phyloP scores from a whole-genome alignment of 2,797 vertebrate genomes.

The Glyptemys insculpta region DNA sequence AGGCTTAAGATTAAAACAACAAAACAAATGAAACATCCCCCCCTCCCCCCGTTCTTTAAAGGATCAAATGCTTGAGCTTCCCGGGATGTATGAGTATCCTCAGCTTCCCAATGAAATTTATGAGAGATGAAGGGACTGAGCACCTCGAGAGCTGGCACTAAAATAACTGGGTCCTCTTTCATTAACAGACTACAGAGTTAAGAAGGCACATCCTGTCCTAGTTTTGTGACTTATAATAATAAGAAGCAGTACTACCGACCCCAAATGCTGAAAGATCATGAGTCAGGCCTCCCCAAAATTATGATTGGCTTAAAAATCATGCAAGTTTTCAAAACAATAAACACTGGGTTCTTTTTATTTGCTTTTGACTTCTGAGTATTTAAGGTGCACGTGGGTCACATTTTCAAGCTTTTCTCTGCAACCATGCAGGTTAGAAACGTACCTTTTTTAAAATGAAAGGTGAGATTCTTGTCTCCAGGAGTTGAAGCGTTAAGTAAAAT shows the following conservation, averaged over 20 bases:
- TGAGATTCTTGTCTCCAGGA: neutral
- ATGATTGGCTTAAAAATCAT: neutral
- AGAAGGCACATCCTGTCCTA: accelerated
- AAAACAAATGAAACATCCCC: neutral
- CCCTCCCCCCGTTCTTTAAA: neutral
- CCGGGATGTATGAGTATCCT: neutral
- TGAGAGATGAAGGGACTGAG: neutral
- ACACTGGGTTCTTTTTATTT: neutral
- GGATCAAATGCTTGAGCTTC: neutral
- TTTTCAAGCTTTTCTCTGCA: neutral
- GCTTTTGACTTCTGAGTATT: neutral
- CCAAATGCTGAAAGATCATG: neutral
- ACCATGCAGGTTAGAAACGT: neutral
- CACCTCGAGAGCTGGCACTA: accelerated
- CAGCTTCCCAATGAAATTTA: neutral
- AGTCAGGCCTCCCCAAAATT: accelerated
- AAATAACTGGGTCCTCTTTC: neutral
- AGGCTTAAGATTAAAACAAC: constrained; percentile 8
- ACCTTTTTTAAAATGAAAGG: neutral
- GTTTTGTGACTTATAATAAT: neutral
- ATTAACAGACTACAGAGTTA: neutral
- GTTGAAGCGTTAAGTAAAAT: neutral
- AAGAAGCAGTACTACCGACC: neutral
- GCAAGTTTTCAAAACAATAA: neutral
- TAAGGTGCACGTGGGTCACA: neutral